Percentiles rank a stretch among this genome's conserved stretches.
phyloP scores from a whole-genome alignment of 35 echinoderm and acorn worm genomes.

The Apostichopus parvimensis region DNA sequence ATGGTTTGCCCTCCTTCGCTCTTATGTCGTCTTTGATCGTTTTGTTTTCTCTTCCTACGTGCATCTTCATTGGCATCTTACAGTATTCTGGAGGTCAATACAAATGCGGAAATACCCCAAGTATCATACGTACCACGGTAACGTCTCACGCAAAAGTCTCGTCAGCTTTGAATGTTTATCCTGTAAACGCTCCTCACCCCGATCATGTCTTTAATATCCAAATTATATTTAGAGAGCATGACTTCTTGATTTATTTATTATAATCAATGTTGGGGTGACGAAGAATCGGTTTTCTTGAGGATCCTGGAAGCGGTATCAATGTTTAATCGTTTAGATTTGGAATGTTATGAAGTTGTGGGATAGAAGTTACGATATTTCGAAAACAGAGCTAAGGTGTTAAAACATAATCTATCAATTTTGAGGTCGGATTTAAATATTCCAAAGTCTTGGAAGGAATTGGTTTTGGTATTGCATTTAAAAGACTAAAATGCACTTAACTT shows the following conservation, averaged over 20 bases:
- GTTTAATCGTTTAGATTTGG: no score
- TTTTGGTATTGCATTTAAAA: no score
- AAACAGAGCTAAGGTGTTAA: no score
- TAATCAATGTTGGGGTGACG: neutral
- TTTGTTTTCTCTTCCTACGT: constrained; percentile 42
- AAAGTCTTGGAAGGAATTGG: no score
- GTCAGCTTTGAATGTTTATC: constrained; percentile 20
- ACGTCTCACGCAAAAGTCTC: constrained; percentile 36
- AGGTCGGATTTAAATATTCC: no score
- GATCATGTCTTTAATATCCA: neutral
- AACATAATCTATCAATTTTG: no score
- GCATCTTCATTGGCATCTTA: constrained; percentile 35
- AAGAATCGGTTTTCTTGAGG: neutral
- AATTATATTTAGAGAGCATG: constrained; percentile 1
- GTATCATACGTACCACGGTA: constrained; percentile 99
- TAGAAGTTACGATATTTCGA: no score
- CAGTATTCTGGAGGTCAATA: constrained; percentile 98
- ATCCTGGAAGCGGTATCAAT: no score
- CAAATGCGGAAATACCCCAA: constrained; percentile 99
- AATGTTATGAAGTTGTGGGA: no score
- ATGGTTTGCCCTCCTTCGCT: constrained; percentile 10
- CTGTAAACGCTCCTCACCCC: neutral
- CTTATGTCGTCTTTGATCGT: constrained; percentile 35
- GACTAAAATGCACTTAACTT: no score
- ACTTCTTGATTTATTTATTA: neutral